Conservation (phyloP, 2,113 vertebrate genomes). For the Cichladusa arquata region DNA sequence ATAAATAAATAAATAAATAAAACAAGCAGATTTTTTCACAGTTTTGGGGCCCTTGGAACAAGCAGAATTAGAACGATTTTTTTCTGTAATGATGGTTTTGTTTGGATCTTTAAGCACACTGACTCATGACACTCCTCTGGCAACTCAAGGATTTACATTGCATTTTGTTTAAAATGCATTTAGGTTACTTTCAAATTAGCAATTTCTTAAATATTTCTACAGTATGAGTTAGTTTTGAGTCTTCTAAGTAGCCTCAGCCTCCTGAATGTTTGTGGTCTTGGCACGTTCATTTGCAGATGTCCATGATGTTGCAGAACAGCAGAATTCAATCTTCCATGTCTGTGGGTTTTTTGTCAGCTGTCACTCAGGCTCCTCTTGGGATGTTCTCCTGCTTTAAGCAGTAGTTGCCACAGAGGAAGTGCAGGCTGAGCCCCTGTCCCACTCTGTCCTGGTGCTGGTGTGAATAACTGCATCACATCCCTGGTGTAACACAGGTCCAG, state of each 20-base stretch:
- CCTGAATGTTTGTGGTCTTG: not conserved
- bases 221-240: not conserved
- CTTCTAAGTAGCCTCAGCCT: not conserved
- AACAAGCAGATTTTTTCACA: not conserved
- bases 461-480: accelerated
- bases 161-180: not conserved
- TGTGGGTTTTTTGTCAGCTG: not conserved
- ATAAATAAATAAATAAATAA: no score
- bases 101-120: not conserved
- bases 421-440: not conserved
- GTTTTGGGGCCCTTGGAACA: not conserved
- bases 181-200: not conserved
- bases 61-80: not conserved
- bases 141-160: not conserved
- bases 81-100: not conserved
- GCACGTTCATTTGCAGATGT: not conserved
- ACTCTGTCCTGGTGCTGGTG: not conserved
- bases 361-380: not conserved
- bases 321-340: not conserved
- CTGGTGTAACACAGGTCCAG: not conserved
- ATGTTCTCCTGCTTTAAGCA: not conserved
- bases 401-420: not conserved
- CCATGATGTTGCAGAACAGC: not conserved
- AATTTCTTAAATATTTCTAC: not conserved
- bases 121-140: not conserved